Base-by-base conservation (phyloP, 1,140 invertebrate species). In the Alviniconcha marisindica region DNA sequence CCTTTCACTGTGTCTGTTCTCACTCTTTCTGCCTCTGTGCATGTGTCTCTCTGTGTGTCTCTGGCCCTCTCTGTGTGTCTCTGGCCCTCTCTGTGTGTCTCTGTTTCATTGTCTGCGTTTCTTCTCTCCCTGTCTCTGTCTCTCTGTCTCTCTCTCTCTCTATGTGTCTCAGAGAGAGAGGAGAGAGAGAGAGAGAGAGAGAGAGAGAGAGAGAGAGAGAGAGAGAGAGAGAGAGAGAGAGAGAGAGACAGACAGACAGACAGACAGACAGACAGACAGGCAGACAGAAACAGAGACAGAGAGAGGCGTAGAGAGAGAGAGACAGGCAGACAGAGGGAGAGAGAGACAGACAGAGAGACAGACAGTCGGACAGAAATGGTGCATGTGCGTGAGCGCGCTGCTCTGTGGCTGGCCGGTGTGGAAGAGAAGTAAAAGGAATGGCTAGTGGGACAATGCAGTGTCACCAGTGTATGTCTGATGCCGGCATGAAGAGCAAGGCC, bases 271-370 rank as follows among this genome's bases (percentile, higher is more conserved):
- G 4, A 76, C 40, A 44, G 1, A 76, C 38, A 76, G 38, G 44
- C 73, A 76, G 38, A 76, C 44, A 51, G 38, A 76, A 38, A 48
- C 40, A 44, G 2, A 31, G 38, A 76, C 38, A 0, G 0, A 48
- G n/a, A 48, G 0, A 51, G 4, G 48, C 18, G 48, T 1, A 33
- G 0, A 31, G 40, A 51, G 0, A 77, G 0, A 28, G 69, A 73
- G 40, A 2, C 1, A 10, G 14, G 0, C 15, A 73, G 44, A 42
- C 38, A 28, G 73, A 38, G n/a, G 44, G 40, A 76, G 38, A 76
- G 24, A 76, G 12, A 73, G 24, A 48, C 21, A 76, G n/a, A 76
- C 73, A 76, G 3, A 76, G 24, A 48, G 14, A 76, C 38, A 76
- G n/a, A n/a, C n/a, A n/a, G n/a, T n/a, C n/a, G n/a, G n/a, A n/a